Evolutionary conservation across 1,140 invertebrate species (phyloP), one percentile per base, ranked within the genome.

Genomic region (Lutraria rhynchaena): DNA sequence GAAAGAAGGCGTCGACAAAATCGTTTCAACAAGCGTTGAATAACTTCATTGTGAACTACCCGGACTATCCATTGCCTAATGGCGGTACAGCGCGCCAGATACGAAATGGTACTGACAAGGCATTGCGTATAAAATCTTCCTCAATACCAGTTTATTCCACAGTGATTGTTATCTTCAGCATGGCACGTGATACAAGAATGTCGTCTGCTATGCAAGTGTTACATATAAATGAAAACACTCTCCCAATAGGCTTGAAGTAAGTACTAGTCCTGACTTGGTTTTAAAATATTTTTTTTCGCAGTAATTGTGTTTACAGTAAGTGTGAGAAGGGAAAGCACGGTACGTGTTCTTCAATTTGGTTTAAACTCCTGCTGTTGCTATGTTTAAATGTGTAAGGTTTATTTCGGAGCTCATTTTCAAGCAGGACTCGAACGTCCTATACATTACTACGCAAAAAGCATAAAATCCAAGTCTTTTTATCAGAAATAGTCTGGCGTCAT

Each of bases 181-280:
- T 76, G 57, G n/a, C 57, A 19, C 46, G 73, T 22, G 55, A 58
- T 11, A 5, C 37, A 1, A 44, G 73, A n/a, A 33, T 15, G 27
- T 76, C 73, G 7, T 46, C 57, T 33, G 57, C 73, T 0, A n/a
- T 63, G 29, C 73, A 76, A 53, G 41, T 61, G 17, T 41, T 76
- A n/a, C 24, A 29, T 17, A 29, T 76, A n/a, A 35, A n/a, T 5
- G 13, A n/a, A 22, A 63, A 76, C 19, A 41, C n/a, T 1, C 5
- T 76, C 1, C 57, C 73, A 24, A 22, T 63, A 1, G 37, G 31
- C 22, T 31, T 76, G 19, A n/a, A 19, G 73, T 76, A 51, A 67
- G 63, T 67, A 46, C 24, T 19, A 65, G 2, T 29, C 9, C n/a
- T n/a, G n/a, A n/a, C n/a, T n/a, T n/a, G n/a, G n/a, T n/a, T n/a